Conservation (phyloP, 2,888 invertebrate genomes). For the Orchesella flavescens region DNA sequence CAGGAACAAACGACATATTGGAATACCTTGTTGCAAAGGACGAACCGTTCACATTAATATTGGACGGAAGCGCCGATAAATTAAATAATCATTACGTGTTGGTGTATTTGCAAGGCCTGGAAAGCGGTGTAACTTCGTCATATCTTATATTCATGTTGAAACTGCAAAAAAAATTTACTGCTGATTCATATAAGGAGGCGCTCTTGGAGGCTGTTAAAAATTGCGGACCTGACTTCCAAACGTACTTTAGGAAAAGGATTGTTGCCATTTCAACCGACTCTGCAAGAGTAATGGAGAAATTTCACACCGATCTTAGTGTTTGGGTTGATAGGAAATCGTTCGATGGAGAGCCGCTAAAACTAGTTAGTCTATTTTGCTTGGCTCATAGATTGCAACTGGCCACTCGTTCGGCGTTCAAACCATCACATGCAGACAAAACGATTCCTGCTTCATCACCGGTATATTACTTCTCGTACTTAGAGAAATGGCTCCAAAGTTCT, state of each 20-base stretch:
- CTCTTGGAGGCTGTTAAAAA: not conserved
- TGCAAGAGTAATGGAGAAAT: not conserved
- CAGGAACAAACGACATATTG: not conserved
- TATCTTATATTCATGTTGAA: not conserved
- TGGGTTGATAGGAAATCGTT: not conserved
- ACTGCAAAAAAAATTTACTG: not conserved
- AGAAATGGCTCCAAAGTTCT: not conserved
- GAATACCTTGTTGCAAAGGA: not conserved
- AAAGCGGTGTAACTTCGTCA: not conserved
- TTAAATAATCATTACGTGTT: not conserved
- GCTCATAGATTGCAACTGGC: constrained; percentile 16
- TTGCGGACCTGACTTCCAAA: not conserved
- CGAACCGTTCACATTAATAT: not conserved
- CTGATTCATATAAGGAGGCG: not conserved
- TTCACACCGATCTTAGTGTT: not conserved
- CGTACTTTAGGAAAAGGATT: not conserved
- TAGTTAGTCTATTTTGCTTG: not conserved
- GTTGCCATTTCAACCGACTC: constrained; percentile 1
- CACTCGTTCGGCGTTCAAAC: not conserved
- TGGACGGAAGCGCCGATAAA: not conserved
- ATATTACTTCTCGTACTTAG: not conserved
- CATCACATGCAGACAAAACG: not conserved
- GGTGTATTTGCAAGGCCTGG: not conserved
- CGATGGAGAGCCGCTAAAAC: not conserved
- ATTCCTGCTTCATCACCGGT: not conserved